phyloP scores from a whole-genome alignment of 2,888 invertebrate genomes.

The Perithous albicinctus region DNA sequence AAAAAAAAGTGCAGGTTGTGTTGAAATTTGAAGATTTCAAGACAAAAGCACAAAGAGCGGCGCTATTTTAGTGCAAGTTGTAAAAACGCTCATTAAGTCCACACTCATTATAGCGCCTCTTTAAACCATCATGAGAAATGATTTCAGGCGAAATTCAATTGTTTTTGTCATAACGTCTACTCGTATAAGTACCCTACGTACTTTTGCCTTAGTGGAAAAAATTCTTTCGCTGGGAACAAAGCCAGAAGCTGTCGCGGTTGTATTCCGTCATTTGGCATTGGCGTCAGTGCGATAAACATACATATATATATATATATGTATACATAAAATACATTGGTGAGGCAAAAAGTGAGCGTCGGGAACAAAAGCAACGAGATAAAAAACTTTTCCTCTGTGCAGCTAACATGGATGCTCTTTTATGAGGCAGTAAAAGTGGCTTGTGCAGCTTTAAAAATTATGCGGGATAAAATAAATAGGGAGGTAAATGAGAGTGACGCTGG shows the following conservation, averaged over 20 bases:
- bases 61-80: not conserved
- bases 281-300: slow-evolving; percentile 38
- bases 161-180: not conserved
- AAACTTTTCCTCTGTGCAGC: slow-evolving; percentile 30
- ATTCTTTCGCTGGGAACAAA: not conserved
- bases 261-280: slow-evolving; percentile 39
- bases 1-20: not conserved
- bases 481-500: slow-evolving; percentile 40
- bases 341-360: slow-evolving; percentile 53
- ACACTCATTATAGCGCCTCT: no score
- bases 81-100: not conserved
- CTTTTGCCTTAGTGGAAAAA: not conserved
- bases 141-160: not conserved
- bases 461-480: slow-evolving; percentile 45
- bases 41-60: not conserved
- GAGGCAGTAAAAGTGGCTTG: slow-evolving; percentile 74
- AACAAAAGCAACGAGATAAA: slow-evolving; percentile 57
- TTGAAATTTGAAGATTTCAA: no score
- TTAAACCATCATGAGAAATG: not conserved
- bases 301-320: slow-evolving; percentile 36
- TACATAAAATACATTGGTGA: slow-evolving; percentile 37
- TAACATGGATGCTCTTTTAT: slow-evolving; percentile 72
- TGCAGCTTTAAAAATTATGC: slow-evolving; percentile 72
- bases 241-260: slow-evolving; percentile 20
- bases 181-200: not conserved